phyloP scores from a whole-genome alignment of 2,888 invertebrate genomes.

The Lasioglossum villosulum region DNA sequence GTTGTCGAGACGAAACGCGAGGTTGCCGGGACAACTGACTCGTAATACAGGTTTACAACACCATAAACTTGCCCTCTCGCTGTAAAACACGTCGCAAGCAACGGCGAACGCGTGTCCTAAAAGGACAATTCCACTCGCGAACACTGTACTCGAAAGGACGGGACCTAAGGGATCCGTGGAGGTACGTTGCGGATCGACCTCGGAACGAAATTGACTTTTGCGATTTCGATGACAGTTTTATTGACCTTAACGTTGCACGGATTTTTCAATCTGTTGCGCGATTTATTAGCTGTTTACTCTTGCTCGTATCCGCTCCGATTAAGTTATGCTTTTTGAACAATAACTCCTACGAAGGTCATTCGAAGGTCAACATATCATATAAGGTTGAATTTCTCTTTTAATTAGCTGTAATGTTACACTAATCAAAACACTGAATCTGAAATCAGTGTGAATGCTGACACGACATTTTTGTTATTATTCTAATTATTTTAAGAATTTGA shows the following conservation, averaged over 20 bases:
- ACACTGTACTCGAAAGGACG: background rate
- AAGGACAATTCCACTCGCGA: background rate
- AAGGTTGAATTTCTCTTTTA: too few relatives aligned
- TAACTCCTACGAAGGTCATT: too few relatives aligned
- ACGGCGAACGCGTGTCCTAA: slow-evolving; percentile 6
- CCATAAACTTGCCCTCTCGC: background rate
- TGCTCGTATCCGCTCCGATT: background rate
- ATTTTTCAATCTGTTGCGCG: background rate
- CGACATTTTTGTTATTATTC: too few relatives aligned
- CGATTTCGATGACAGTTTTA: background rate
- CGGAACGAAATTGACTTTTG: background rate
- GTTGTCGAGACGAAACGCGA: background rate
- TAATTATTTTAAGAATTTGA: too few relatives aligned
- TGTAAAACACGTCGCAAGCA: slow-evolving; percentile 4
- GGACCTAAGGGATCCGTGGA: too few relatives aligned
- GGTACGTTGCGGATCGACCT: background rate
- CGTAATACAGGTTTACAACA: slow-evolving; percentile 8
- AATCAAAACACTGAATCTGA: too few relatives aligned
- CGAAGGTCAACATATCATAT: too few relatives aligned
- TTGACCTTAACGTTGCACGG: background rate
- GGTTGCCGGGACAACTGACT: background rate
- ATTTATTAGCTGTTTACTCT: background rate
- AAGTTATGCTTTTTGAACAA: too few relatives aligned
- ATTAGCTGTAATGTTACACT: too few relatives aligned
- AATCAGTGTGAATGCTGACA: too few relatives aligned